These are phyloP conservation scores for Hiodon tergisus DNA, from an alignment of 2,113 vertebrate species.

Conservation along the genomic window DNA sequence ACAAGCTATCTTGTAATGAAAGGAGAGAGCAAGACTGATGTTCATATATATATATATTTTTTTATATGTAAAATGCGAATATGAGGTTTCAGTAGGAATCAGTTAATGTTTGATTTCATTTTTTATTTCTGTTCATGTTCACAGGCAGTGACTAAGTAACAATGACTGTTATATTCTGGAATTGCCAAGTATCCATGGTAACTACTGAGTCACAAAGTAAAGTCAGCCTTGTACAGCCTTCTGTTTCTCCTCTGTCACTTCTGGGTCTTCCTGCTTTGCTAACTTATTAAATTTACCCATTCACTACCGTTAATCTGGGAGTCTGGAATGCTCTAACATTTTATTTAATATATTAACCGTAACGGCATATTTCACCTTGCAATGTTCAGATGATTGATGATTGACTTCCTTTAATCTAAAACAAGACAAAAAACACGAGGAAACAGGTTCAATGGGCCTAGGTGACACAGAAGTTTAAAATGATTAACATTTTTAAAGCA, in stretches of 20 bases:
- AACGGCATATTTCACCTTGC: no score
- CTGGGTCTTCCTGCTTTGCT: not conserved
- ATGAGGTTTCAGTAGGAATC: not conserved
- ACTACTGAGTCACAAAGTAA: not conserved
- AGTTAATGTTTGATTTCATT: not conserved
- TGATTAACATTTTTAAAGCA: no score
- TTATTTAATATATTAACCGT: no score
- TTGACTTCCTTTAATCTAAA: no score
- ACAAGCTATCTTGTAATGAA: not conserved
- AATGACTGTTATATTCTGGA: not conserved
- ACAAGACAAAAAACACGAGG: no score
- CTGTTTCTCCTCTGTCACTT: not conserved
- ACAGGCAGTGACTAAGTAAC: not conserved
- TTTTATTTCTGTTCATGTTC: not conserved
- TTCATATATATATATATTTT: not conserved
- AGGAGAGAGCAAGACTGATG: not conserved
- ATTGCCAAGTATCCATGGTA: constrained; percentile 8
- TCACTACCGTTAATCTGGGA: not conserved
- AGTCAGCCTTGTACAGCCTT: not conserved
- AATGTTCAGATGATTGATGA: no score
- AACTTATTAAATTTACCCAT: not conserved
- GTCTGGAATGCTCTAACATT: not conserved
- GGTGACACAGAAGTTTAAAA: no score
- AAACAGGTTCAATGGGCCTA: no score
- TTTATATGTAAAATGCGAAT: not conserved